phyloP scores from a whole-genome alignment of 2,797 vertebrate genomes.

The Squalus acanthias region DNA sequence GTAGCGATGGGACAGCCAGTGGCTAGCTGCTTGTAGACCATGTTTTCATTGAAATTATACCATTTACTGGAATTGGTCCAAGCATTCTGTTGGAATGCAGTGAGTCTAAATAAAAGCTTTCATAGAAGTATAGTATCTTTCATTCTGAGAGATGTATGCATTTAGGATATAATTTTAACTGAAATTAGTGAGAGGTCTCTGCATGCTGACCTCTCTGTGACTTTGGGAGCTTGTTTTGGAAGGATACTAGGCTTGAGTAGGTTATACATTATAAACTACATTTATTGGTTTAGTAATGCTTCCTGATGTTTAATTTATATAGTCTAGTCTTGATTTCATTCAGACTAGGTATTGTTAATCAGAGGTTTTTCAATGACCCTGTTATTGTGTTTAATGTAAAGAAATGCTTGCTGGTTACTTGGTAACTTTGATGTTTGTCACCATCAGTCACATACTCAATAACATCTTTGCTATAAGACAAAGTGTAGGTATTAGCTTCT shows the following conservation, averaged over 20 bases:
- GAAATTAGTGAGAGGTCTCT: background rate
- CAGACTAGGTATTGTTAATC: background rate
- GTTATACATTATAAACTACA: background rate
- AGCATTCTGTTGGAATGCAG: background rate
- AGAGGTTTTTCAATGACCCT: background rate
- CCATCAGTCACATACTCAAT: too few species aligned
- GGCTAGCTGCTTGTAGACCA: too few species aligned
- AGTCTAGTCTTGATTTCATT: background rate
- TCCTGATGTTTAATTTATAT: background rate
- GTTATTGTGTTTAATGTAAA: background rate
- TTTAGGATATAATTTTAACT: background rate
- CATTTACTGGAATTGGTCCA: background rate
- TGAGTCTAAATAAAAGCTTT: background rate
- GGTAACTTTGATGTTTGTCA: too few species aligned
- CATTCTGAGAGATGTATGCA: background rate
- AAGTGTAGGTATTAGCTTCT: background rate
- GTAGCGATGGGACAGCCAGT: too few species aligned
- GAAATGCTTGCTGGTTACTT: too few species aligned
- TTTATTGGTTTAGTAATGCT: background rate
- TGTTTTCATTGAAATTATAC: too few species aligned
- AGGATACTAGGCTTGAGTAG: background rate
- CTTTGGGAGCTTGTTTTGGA: background rate
- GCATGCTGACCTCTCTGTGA: background rate
- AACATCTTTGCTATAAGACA: too few species aligned
- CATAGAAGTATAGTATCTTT: background rate